Evolutionary conservation across 2,797 vertebrate genomes (phyloP), one percentile per base, ranked within the genome.

Genomic region (Epinephelus awoara): DNA sequence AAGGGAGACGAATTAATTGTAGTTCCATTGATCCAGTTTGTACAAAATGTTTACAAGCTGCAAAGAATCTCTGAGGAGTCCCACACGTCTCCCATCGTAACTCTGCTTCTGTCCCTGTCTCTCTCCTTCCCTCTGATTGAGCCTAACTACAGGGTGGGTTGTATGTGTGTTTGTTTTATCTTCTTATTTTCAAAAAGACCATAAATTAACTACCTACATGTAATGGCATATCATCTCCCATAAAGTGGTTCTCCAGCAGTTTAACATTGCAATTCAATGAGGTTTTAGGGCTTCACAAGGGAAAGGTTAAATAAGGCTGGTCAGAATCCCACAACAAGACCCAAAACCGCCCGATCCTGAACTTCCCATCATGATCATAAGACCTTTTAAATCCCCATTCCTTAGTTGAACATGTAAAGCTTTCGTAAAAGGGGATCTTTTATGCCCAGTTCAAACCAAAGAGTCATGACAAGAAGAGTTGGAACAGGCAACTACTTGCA

Each of bases 21-120:
- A 9, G 44, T 68, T 67, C 15, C 68, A 61, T 10, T 68, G 71
- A 72, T 84, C 13, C 25, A 19, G 25, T 66, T 61, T 78, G 67
- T 77, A 79, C 63, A 72, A 40, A 69, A 44, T 70, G 67, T 80
- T 80, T 54, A 78, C 88, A 75, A 59, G 68, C 66, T 77, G 54
- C 72, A 18, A 49, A 12, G 7, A 8, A 47, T 73, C 64, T 67
- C 54, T 46, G 47, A 44, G 51, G 61, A 72, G 50, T 44, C 54
- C n/a, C 15, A 12, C 47, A 13, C 27, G 13, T 18, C 57, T 73
- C 67, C 17, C 62, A 64, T 1, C 29, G 11, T 50, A 50, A 50
- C 56, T 61, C 14, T 25, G 14, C 34, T 49, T 56, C 55, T 56
- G 10, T 50, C 55, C 47, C 6, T 14, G 4, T 42, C 15, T 23